A percentile compares a stretch with the other conserved stretches of the same genome.
Conservation (phyloP, 2,113 vertebrate species). For the Chroicocephalus ridibundus region DNA sequence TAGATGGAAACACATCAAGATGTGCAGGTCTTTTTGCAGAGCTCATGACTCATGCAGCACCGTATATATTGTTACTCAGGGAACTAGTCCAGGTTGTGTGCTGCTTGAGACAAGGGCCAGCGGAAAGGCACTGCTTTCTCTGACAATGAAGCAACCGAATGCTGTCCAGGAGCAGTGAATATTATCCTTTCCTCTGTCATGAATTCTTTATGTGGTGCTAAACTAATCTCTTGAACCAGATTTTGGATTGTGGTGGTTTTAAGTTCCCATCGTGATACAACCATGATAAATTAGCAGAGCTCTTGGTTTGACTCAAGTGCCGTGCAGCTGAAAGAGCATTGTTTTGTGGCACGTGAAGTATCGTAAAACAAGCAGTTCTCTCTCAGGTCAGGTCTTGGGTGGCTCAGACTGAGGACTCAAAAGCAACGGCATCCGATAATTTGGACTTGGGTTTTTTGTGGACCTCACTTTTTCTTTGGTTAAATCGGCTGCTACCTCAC, state of each 20-base stretch:
- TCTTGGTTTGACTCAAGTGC: background rate
- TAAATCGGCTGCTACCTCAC: background rate
- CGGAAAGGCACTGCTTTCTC: background rate
- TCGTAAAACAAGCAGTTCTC: background rate
- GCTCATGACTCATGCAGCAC: background rate
- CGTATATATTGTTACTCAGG: fast-evolving
- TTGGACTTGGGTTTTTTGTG: background rate
- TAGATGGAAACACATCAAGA: background rate
- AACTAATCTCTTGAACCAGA: background rate
- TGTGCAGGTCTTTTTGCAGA: background rate
- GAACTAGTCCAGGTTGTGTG: background rate
- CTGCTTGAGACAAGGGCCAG: background rate
- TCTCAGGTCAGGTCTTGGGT: background rate
- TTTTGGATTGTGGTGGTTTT: background rate
- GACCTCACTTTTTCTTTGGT: background rate
- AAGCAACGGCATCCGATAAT: background rate
- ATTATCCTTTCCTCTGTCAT: background rate
- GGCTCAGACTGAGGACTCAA: background rate
- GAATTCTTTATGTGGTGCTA: background rate
- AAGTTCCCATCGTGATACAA: background rate
- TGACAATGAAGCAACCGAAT: background rate
- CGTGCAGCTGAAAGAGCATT: background rate
- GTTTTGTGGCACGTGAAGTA: background rate
- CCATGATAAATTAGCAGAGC: background rate
- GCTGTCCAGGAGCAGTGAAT: background rate